Base-by-base conservation (phyloP, 2,888 invertebrate species). In the Colostygia pectinataria region DNA sequence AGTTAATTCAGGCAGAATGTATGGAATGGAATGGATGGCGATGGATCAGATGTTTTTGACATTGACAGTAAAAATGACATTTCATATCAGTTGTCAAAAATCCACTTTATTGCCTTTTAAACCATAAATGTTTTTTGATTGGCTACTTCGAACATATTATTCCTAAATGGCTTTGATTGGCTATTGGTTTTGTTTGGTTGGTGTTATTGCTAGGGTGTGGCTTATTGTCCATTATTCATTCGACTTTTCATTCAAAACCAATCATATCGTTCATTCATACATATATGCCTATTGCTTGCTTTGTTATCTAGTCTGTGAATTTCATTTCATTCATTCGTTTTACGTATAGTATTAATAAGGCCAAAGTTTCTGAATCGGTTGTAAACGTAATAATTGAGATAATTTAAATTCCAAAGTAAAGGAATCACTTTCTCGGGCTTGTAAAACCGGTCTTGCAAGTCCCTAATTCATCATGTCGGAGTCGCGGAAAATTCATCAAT, bases 401-500 rank as follows among this genome's bases (percentile, higher is more conserved):
- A 65, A 66, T 58, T 62, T 53, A 55, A 55, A 60, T 70, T 57
- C 58, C 13, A 63, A 67, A 65, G 65, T 66, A 72, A 73, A 74
- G 63, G 58, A 58, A 55, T 65, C 55, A 63, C 70, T 68, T 70
- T 73, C 71, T 68, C 60, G 43, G 42, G 53, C 58, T 63, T 65
- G 65, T 41, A 32, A 57, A 79, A 78, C 76, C 70, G 69, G 80
- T 77, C 71, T 29, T 53, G 45, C 61, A 46, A 66, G 70, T 38
- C 60, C 59, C 48, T 63, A 66, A 68, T 68, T 66, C 59, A 77
- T 68, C 71, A 90, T 89, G 89, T 77, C 88, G 57, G 87, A 89
- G 63, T 58, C 86, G 52, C 78, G 82, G 60, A 87, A 84, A 71
- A 87, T 83, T 58, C 84, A 83, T 76, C 82, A 83, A 58, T 64